Percentiles rank a stretch among this genome's conserved stretches.
These are phyloP conservation scores for Globodera rostochiensis DNA, from an alignment of 1,140 invertebrate species.

Conservation along the genomic window DNA sequence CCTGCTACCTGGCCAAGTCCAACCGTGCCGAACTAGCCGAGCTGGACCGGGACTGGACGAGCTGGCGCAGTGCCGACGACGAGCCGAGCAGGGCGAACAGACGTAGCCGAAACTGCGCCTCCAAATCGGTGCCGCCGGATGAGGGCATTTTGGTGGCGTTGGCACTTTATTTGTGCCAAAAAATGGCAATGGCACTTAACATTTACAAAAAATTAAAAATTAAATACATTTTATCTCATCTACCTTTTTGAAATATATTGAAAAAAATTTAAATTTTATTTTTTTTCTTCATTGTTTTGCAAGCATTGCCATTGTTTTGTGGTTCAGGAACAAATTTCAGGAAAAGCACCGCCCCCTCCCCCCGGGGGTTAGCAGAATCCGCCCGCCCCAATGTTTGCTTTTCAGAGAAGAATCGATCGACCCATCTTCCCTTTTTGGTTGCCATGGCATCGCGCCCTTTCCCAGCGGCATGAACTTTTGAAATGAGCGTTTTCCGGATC, in stretches of 20 bases:
- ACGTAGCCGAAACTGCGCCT: conserved; percentile 16
- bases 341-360: neutral
- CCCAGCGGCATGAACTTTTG: no score
- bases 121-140: neutral
- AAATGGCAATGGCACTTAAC: neutral
- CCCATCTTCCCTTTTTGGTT: neutral
- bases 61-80: neutral
- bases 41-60: neutral
- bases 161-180: neutral
- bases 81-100: conserved; percentile 15
- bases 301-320: neutral
- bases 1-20: conserved; percentile 7
- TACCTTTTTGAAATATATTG: no score
- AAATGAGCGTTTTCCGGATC: no score
- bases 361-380: neutral
- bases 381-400: neutral
- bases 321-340: neutral
- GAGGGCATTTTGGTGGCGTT: neutral
- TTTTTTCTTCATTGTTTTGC: no score
- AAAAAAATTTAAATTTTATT: no score
- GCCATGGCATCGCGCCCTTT: neutral
- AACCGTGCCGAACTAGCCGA: neutral
- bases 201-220: neutral
- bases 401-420: neutral
- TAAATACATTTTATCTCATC: neutral